These are phyloP conservation scores for Colletes gigas DNA, from an alignment of 1,140 invertebrate species.

Conservation along the genomic window DNA sequence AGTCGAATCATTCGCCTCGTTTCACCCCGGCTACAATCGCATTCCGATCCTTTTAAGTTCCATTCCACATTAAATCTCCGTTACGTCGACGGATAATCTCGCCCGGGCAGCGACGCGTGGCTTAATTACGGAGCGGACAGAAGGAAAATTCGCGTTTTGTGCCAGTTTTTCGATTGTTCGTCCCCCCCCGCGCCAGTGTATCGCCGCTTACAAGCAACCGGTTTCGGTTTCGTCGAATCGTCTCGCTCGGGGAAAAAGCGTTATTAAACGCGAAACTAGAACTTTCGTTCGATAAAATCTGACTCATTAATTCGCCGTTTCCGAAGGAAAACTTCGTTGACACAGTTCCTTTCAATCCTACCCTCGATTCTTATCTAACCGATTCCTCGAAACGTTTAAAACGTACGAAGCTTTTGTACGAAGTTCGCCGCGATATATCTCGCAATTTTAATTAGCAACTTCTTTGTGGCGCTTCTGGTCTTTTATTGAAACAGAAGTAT, in stretches of 20 bases:
- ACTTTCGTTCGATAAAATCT: background rate
- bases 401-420: background rate
- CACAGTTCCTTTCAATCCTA: background rate
- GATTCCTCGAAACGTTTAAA: background rate
- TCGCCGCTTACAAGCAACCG: background rate
- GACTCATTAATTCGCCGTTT: background rate
- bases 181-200: background rate
- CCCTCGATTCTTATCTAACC: background rate
- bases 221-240: too few relatives aligned
- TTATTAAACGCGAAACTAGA: too few relatives aligned
- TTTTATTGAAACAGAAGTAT: background rate
- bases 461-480: background rate
- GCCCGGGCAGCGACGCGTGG: background rate
- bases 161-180: conserved; percentile 1
- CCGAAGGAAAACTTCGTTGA: background rate
- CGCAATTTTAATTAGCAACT: background rate
- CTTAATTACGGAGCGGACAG: background rate
- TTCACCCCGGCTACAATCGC: conserved; percentile 15
- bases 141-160: background rate
- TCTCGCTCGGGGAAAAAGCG: too few relatives aligned
- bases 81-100: conserved; percentile 1
- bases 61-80: conserved; percentile 1
- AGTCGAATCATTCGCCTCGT: conserved; percentile 14
- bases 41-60: conserved; percentile 1
- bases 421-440: background rate